These are phyloP conservation scores for Colletes collaris DNA, from an alignment of 2,888 invertebrate species.

Conservation along the genomic window DNA sequence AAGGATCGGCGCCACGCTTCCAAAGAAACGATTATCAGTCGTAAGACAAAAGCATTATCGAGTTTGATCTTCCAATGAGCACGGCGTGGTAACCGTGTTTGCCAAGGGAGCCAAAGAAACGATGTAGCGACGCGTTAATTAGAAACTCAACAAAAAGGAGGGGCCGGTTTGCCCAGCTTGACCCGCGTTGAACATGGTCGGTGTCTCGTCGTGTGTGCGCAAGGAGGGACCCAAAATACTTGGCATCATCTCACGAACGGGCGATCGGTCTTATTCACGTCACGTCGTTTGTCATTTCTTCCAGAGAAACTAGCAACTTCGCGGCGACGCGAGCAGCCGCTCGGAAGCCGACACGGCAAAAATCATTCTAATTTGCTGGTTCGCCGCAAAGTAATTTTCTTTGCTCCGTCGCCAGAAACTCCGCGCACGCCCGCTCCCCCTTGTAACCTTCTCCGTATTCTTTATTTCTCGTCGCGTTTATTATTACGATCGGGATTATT, in stretches of 20 bases:
- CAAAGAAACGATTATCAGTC: constrained; percentile 35
- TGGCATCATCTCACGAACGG: constrained; percentile 41
- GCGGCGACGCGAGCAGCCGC: constrained; percentile 33
- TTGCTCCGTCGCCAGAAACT: constrained; percentile 5
- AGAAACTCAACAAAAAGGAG: constrained; percentile 51
- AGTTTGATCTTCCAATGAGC: constrained; percentile 54
- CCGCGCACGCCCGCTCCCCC: neutral
- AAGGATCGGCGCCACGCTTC: constrained; percentile 2
- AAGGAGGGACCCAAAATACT: constrained; percentile 64
- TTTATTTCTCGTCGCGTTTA: constrained; percentile 21
- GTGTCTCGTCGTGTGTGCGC: constrained; percentile 49
- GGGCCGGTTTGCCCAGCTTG: constrained; percentile 41
- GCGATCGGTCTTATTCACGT: constrained; percentile 68
- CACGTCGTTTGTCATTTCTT: constrained; percentile 70
- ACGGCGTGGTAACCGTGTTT: constrained; percentile 43
- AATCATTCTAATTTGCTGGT: constrained; percentile 64
- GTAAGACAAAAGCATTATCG: constrained; percentile 52
- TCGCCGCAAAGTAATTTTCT: constrained; percentile 54
- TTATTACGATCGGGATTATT: constrained; percentile 25
- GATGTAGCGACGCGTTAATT: constrained; percentile 60
- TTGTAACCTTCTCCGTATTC: neutral
- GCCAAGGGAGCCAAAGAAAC: constrained; percentile 31
- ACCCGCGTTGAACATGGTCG: constrained; percentile 36
- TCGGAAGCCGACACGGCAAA: constrained; percentile 47
- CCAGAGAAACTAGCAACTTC: constrained; percentile 48